Conservation (phyloP, 1,140 invertebrate species). For the Drosophila ananassae region DNA sequence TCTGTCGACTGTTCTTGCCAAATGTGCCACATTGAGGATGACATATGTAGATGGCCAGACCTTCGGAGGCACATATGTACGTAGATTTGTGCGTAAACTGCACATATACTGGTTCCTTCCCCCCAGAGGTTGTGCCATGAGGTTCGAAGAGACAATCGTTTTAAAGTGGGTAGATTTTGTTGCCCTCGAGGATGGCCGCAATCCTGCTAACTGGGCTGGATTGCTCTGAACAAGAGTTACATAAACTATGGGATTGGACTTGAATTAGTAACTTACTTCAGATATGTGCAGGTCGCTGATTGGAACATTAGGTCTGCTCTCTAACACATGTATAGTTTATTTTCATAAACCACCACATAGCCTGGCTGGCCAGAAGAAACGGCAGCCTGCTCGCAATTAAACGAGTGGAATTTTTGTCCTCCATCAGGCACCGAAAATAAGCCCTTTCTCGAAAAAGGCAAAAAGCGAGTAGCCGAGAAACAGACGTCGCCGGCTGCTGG, state of each 20-base stretch:
- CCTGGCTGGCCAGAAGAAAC: not conserved
- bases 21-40: constrained; percentile 40
- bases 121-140: not conserved
- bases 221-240: not conserved
- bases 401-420: constrained; percentile 35
- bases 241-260: too few species aligned
- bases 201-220: not conserved
- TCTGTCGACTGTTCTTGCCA: constrained; percentile 20
- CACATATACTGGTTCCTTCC: not conserved
- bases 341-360: not conserved
- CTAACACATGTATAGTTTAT: not conserved
- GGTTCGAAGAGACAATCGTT: not conserved
- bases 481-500: constrained; percentile 36
- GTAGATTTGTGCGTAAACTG: not conserved
- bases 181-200: not conserved
- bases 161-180: not conserved
- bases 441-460: not conserved
- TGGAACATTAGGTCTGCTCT: not conserved
- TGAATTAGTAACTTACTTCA: too few species aligned
- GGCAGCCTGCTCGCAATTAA: constrained; percentile 36
- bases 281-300: not conserved
- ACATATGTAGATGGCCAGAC: not conserved
- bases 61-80: not conserved
- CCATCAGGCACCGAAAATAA: constrained; percentile 26
- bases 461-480: constrained; percentile 38